A percentile compares a stretch with the other conserved stretches of the same genome.
phyloP scores from a whole-genome alignment of 1,140 invertebrate genomes.

The Drosophila arizonae region DNA sequence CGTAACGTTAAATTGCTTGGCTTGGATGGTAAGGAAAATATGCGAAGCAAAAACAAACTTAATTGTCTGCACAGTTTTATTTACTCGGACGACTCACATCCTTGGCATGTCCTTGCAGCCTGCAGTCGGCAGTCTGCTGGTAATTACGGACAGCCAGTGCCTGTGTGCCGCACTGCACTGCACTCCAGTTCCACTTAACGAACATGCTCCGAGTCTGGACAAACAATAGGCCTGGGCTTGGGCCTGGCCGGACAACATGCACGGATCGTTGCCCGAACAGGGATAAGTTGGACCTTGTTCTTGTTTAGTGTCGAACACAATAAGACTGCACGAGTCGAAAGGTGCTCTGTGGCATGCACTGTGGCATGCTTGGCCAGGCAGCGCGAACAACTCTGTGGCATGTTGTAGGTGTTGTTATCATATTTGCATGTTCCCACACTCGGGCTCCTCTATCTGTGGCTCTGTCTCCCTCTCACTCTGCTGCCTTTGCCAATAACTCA shows the following conservation, averaged over 20 bases:
- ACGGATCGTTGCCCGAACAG: constrained; percentile 53
- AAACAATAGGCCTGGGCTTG: constrained; percentile 62
- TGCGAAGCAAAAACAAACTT: constrained; percentile 69
- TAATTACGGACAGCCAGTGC: constrained; percentile 70
- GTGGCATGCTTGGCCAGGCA: constrained; percentile 57
- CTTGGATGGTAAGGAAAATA: constrained; percentile 32
- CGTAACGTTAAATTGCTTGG: constrained; percentile 55
- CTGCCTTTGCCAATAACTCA: constrained; percentile 64
- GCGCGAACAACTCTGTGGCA: constrained; percentile 68
- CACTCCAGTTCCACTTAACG: constrained; percentile 62
- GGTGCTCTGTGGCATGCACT: constrained; percentile 40
- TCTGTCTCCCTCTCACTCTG: background rate
- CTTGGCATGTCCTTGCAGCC: constrained; percentile 61
- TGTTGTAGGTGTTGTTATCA: constrained; percentile 76
- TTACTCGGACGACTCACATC: constrained; percentile 56
- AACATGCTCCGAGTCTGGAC: constrained; percentile 73
- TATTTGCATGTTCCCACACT: constrained; percentile 54
- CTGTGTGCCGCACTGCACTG: background rate
- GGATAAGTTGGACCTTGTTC: constrained; percentile 46
- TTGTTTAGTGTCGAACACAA: constrained; percentile 71
- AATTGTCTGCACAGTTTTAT: constrained; percentile 79
- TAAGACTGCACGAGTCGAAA: constrained; percentile 48
- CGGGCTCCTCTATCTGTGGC: background rate
- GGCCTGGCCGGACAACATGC: constrained; percentile 27
- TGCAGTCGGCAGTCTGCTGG: constrained; percentile 59